Evolutionary conservation across 2,888 invertebrate species (phyloP), one percentile per base, ranked within the genome.

Genomic region (Cantharis rufa): DNA sequence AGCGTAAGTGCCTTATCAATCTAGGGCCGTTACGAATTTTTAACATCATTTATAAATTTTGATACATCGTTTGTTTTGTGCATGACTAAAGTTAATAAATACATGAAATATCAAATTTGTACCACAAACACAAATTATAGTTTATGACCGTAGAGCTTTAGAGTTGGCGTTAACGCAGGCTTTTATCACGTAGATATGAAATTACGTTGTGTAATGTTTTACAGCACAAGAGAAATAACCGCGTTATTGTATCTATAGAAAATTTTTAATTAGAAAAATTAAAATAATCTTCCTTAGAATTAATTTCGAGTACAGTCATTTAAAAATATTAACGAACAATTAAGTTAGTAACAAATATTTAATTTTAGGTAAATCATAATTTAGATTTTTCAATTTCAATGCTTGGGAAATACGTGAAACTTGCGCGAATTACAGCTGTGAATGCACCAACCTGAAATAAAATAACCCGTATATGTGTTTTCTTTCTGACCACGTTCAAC

Each of bases 401-500:
- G 71, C 70, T 78, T 69, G 75, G 75, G 72, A 74, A 77, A 75
- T 78, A 80, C 77, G 76, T 73, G 80, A 80, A 72, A 75, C 75
- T 71, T 74, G 79, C 80, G 63, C 75, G 79, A 80, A 81, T 80
- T 81, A 81, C 76, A 77, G 78, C 77, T 72, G 70, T 71, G 72
- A 77, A 79, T 77, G 71, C 74, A 78, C 78, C 75, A 78, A 73
- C 63, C 63, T 70, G 69, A 81, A 80, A 75, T 79, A 79, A 80
- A 77, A 74, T 70, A 72, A 72, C 13, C 71, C 63, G 74, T 76
- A 75, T 78, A 75, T 76, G 74, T 78, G 78, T 81, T 81, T 80
- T 77, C 79, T 81, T 81, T 81, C 81, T 76, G 79, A 71, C 78
- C 81, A 81, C 81, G 80, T 80, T 73, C 79, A 69, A 73, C 75